Conservation (phyloP, 2,888 invertebrate species). For the Stomorhina lunata region DNA sequence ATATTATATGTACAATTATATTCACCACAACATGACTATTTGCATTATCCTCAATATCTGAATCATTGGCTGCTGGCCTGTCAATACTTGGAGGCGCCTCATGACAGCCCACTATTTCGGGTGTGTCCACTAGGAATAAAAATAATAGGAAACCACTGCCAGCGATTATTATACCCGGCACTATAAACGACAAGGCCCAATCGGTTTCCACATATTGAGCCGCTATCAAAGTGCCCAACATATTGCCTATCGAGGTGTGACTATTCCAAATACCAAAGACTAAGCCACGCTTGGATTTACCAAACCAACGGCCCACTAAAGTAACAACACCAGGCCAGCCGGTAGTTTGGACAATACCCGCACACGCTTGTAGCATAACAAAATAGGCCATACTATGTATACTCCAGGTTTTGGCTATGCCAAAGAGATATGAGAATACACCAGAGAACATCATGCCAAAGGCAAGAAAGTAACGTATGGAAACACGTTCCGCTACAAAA, state of each 20-base stretch:
- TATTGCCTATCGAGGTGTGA: conserved; percentile 97
- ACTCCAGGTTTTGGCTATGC: conserved; percentile 89
- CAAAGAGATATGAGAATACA: conserved; percentile 92
- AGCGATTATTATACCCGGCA: conserved; percentile 92
- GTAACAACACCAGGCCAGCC: conserved; percentile 97
- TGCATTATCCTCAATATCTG: conserved; percentile 79
- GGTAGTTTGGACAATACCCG: conserved; percentile 94
- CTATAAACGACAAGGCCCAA: conserved; percentile 95
- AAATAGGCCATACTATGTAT: conserved; percentile 93
- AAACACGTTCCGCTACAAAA: conserved; percentile 94
- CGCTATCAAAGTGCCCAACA: conserved; percentile 93
- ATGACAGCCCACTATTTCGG: conserved; percentile 84
- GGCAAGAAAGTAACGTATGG: conserved; percentile 93
- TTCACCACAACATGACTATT: conserved; percentile 79
- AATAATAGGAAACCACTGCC: conserved; percentile 87
- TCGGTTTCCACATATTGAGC: conserved; percentile 90
- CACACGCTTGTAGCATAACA: conserved; percentile 90
- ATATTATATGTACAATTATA: background rate
- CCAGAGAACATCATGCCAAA: conserved; percentile 95
- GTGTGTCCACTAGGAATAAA: conserved; percentile 91
- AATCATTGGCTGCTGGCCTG: conserved; percentile 74
- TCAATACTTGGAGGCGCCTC: background rate
- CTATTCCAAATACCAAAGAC: conserved; percentile 99
- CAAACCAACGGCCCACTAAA: conserved; percentile 98
- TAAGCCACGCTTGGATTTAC: conserved; percentile 92